Evolutionary conservation across 2,888 invertebrate species (phyloP).

Genomic region (Xestia sexstrigata): DNA sequence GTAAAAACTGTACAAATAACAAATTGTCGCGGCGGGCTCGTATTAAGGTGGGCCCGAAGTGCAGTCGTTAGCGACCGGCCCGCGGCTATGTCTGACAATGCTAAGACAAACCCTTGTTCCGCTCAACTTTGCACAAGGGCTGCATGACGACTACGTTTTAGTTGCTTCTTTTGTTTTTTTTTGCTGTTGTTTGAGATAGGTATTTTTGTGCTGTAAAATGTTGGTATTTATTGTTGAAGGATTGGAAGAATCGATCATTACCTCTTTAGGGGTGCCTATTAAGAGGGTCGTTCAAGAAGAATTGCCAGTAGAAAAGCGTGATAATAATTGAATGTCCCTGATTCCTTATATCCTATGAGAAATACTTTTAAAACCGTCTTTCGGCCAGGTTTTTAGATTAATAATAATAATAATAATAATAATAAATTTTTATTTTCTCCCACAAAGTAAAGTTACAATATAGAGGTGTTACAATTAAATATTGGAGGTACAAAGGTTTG

Average conservation of each 20-base stretch:
- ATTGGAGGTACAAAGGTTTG: too few species aligned
- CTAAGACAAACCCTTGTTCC: conserved; percentile 50
- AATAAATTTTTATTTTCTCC: too few species aligned
- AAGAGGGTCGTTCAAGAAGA: not conserved
- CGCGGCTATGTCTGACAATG: conserved; percentile 52
- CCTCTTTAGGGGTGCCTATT: not conserved
- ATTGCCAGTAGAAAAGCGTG: not conserved
- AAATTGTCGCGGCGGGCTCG: conserved; percentile 32
- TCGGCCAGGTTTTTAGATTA: too few species aligned
- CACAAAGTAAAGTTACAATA: too few species aligned
- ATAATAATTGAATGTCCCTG: not conserved
- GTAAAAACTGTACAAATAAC: conserved; percentile 51
- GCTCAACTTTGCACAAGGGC: conserved; percentile 46
- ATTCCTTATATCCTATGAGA: not conserved
- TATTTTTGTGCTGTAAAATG: conserved; percentile 8
- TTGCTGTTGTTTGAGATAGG: not conserved
- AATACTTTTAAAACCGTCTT: not conserved
- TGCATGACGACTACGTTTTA: conserved; percentile 27
- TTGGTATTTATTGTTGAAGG: not conserved
- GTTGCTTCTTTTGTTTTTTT: conserved; percentile 40
- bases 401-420: too few species aligned
- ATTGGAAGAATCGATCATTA: not conserved
- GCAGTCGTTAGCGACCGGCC: conserved; percentile 57
- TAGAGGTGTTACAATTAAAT: too few species aligned
- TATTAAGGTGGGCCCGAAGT: conserved; percentile 43